Conservation (phyloP, 2,113 vertebrate species). For the Candoia aspera region DNA sequence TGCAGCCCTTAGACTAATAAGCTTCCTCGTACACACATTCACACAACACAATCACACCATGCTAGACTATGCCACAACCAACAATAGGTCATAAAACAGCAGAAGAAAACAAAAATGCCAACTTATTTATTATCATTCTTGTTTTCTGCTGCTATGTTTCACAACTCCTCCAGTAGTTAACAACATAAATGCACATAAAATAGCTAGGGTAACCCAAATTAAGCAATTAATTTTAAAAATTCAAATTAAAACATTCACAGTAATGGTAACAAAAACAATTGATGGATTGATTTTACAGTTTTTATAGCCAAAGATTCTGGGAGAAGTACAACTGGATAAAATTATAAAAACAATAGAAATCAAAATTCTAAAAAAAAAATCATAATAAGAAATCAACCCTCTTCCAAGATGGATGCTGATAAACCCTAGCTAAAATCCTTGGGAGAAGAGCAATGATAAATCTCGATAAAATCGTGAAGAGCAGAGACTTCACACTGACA, state of each 20-base stretch:
- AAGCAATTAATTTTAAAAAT: background rate
- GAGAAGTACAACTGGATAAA: background rate
- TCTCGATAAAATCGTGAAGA: too few species aligned
- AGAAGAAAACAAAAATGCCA: background rate
- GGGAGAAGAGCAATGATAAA: too few species aligned
- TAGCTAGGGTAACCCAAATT: background rate
- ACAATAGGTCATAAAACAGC: background rate
- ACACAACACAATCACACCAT: background rate
- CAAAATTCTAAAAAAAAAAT: background rate
- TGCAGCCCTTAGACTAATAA: slow-evolving; percentile 6
- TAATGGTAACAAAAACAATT: background rate
- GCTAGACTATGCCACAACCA: background rate
- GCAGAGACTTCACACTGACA: too few species aligned
- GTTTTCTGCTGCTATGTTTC: background rate
- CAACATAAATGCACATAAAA: background rate
- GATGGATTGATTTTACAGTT: background rate
- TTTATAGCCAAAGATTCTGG: background rate
- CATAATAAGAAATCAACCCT: background rate
- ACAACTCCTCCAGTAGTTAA: background rate
- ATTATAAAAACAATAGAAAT: background rate
- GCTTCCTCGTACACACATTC: slow-evolving; percentile 28
- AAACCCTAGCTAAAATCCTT: background rate
- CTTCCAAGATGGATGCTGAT: background rate
- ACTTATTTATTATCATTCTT: background rate
- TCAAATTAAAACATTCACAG: background rate